A percentile compares a stretch with the other conserved stretches of the same genome.
phyloP scores from a whole-genome alignment of 2,888 invertebrate genomes.

The Apantesis nais region DNA sequence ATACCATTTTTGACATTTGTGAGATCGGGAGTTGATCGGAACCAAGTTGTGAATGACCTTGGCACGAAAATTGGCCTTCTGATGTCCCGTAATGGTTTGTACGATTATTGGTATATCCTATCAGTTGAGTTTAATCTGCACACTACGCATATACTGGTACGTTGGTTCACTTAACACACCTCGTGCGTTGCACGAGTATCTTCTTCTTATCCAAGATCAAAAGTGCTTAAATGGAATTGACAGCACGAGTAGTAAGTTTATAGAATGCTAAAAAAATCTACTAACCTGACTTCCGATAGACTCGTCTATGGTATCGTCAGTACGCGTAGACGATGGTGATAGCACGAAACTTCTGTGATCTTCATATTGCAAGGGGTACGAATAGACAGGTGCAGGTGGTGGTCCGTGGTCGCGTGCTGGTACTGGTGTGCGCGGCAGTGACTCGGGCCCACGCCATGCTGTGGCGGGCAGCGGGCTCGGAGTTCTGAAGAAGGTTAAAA shows the following conservation, averaged over 20 bases:
- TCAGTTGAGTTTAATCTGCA: neutral
- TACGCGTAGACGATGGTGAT: constrained; percentile 71
- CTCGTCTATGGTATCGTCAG: constrained; percentile 78
- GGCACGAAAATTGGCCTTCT: too few relatives aligned
- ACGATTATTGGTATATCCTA: neutral
- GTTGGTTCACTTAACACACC: neutral
- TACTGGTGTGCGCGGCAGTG: constrained; percentile 80
- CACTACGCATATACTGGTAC: neutral
- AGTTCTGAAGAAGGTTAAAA: constrained; percentile 56
- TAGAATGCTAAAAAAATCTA: constrained; percentile 4
- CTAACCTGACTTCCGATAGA: constrained; percentile 86
- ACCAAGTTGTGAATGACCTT: too few relatives aligned
- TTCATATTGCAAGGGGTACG: constrained; percentile 76
- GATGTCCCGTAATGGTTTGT: neutral
- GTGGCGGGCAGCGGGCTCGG: constrained; percentile 82
- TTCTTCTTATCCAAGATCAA: neutral
- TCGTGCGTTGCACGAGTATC: neutral
- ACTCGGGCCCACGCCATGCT: constrained; percentile 83
- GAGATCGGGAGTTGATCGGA: too few relatives aligned
- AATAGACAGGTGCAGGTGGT: constrained; percentile 52
- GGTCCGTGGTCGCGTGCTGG: constrained; percentile 61
- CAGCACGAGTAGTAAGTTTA: neutral
- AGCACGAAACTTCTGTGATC: constrained; percentile 72
- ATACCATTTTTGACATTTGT: too few relatives aligned
- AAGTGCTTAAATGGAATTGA: neutral